A percentile compares a stretch with the other conserved stretches of the same genome.
Evolutionary conservation across 2,888 invertebrate species (phyloP).

Genomic region (Aleiodes testaceus): DNA sequence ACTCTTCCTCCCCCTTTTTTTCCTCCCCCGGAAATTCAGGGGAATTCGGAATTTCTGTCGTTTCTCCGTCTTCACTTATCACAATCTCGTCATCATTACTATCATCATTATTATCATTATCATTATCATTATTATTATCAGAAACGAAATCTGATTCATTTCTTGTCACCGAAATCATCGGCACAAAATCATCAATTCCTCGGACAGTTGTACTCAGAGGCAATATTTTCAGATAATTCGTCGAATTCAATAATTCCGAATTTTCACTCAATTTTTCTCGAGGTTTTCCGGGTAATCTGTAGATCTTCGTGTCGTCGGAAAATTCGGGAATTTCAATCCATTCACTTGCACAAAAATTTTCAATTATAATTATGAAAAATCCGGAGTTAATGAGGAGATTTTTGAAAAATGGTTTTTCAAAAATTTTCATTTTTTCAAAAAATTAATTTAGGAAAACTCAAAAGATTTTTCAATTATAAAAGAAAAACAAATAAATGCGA

Average conservation of each 20-base stretch:
- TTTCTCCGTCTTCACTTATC: slow-evolving; percentile 4
- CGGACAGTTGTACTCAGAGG: too few relatives aligned
- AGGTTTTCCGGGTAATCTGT: slow-evolving; percentile 54
- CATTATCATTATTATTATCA: slow-evolving; percentile 6
- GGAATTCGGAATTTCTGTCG: slow-evolving; percentile 11
- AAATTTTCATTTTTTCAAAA: too few relatives aligned
- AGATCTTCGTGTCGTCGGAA: slow-evolving; percentile 64
- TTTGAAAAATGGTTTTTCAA: slow-evolving; percentile 41
- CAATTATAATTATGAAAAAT: slow-evolving; percentile 40
- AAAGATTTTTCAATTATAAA: too few relatives aligned
- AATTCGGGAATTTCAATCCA: slow-evolving; percentile 71
- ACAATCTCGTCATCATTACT: slow-evolving; percentile 21
- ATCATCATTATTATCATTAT: slow-evolving; percentile 12
- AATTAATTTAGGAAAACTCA: too few relatives aligned
- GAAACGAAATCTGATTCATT: not conserved
- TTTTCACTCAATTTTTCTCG: slow-evolving; percentile 25
- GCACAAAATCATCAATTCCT: not conserved
- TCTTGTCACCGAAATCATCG: slow-evolving; percentile 9
- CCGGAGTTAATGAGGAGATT: slow-evolving; percentile 26
- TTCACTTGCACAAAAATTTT: slow-evolving; percentile 53
- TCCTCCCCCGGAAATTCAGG: not conserved
- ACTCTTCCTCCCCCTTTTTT: slow-evolving; percentile 28
- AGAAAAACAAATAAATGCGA: too few relatives aligned
- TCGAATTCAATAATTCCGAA: slow-evolving; percentile 10
- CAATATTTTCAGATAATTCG: slow-evolving; percentile 11